Base-by-base conservation (phyloP, 2,113 vertebrate species). In the Progne subis region DNA sequence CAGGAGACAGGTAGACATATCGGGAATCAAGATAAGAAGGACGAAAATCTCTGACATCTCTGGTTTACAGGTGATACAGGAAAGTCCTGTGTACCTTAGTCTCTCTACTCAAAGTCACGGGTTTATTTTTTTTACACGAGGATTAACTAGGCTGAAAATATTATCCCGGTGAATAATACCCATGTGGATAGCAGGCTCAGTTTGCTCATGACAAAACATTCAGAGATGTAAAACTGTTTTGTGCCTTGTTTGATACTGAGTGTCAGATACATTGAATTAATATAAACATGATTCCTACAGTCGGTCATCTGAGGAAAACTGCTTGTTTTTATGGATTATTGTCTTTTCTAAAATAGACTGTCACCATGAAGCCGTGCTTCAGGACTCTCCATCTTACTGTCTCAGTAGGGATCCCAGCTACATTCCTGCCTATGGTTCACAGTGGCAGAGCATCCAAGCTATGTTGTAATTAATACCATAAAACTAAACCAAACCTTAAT, bases 371-470 rank as follows among this genome's bases (percentile, higher is more conserved):
- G 50, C 31, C 43, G 31, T 67, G 41, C 56, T 64, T 47, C 11
- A 5, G 52, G 19, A 15, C 57, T 70, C 29, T 41, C 19, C 0
- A 0, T 60, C 34, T 1, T 6, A 18, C 18, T 4, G 0, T 49
- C 52, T 92, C 5, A 14, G 52, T 7, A 75, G 57, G 17, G 12
- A 15, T 50, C 77, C 52, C 71, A 55, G 0, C 43, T 59, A 3
- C 18, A 2, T 60, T 67, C 15, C 10, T 88, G 29, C 37, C 44
- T 71, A 3, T 50, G 21, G 37, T 37, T 61, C 19, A 25, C 76
- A 43, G 2, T 13, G 5, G 13, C 18, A 6, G 28, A 59, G 19
- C 18, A 49, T 41, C 11, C n/a, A 34, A 52, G 26, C 68, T 53
- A 5, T 19, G 75, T n/a, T 61, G 28, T 52, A 47, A 39, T 44